phyloP scores from a whole-genome alignment of 2,797 vertebrate species.

The Acanthis flammea region DNA sequence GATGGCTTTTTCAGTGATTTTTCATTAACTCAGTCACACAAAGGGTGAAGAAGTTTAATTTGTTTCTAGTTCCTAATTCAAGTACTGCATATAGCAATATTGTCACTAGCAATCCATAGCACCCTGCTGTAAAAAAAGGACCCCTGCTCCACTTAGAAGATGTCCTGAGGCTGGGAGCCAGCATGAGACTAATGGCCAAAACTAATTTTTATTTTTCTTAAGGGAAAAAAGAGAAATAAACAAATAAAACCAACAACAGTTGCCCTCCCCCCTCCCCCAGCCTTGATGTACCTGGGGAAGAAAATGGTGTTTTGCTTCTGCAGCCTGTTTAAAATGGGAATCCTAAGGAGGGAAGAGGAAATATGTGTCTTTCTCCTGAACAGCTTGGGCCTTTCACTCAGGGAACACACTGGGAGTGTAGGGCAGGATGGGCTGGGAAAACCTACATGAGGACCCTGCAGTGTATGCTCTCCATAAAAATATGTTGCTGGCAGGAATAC shows the following conservation, averaged over 20 bases:
- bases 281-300: not conserved
- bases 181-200: not conserved
- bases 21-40: not conserved
- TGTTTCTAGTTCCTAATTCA: not conserved
- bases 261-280: rapidly evolving
- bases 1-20: not conserved
- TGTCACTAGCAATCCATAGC: not conserved
- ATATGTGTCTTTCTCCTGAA: not conserved
- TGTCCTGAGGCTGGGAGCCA: not conserved
- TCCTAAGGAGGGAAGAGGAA: not conserved
- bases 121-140: not conserved
- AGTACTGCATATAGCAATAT: not conserved
- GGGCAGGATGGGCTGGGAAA: not conserved
- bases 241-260: not conserved
- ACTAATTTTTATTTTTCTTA: not conserved
- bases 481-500: rapidly evolving
- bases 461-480: not conserved
- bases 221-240: not conserved
- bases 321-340: not conserved
- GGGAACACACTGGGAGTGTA: rapidly evolving
- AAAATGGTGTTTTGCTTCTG: not conserved
- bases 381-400: rapidly evolving
- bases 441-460: not conserved
- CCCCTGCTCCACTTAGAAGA: not conserved
- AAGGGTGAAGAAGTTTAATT: not conserved